A percentile compares a stretch with the other conserved stretches of the same genome.
These are phyloP conservation scores for Paramormyrops kingsleyae DNA, from an alignment of 2,113 vertebrate species.

Conservation along the genomic window DNA sequence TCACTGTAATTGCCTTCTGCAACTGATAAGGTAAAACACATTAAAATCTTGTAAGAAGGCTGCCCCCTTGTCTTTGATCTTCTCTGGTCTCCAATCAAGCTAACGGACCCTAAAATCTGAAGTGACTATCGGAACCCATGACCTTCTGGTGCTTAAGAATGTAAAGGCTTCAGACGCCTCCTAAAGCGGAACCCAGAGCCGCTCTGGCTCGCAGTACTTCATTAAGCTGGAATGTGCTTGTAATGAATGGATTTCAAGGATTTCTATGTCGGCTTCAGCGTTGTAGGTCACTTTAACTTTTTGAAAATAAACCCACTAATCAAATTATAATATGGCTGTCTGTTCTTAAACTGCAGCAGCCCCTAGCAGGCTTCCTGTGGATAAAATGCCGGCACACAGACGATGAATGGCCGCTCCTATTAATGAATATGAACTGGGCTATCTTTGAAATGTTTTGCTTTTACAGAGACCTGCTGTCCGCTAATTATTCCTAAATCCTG, in stretches of 20 bases:
- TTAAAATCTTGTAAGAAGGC: not conserved
- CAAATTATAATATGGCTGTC: not conserved
- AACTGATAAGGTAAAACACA: not conserved
- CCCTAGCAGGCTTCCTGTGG: not conserved
- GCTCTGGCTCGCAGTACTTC: not conserved
- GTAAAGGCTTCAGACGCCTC: not conserved
- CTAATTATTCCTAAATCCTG: conserved; percentile 7
- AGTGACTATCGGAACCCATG: not conserved
- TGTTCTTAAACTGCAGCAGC: not conserved
- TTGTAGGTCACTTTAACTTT: conserved; percentile 1
- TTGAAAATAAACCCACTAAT: conserved; percentile 6
- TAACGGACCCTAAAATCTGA: not conserved
- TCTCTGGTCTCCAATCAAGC: not conserved
- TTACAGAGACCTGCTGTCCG: not conserved
- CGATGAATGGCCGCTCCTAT: not conserved
- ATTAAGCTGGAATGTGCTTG: not conserved
- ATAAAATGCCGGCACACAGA: not conserved
- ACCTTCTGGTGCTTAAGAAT: not conserved
- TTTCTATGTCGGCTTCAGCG: not conserved
- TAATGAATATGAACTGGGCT: not conserved
- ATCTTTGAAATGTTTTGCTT: not conserved
- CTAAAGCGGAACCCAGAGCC: not conserved
- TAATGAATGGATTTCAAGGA: not conserved
- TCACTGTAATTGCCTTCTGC: not conserved
- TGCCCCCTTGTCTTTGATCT: not conserved